Evolutionary conservation across 2,797 vertebrate genomes (phyloP), one percentile per base, ranked within the genome.

Genomic region (Petrocephalus schoutedeni): DNA sequence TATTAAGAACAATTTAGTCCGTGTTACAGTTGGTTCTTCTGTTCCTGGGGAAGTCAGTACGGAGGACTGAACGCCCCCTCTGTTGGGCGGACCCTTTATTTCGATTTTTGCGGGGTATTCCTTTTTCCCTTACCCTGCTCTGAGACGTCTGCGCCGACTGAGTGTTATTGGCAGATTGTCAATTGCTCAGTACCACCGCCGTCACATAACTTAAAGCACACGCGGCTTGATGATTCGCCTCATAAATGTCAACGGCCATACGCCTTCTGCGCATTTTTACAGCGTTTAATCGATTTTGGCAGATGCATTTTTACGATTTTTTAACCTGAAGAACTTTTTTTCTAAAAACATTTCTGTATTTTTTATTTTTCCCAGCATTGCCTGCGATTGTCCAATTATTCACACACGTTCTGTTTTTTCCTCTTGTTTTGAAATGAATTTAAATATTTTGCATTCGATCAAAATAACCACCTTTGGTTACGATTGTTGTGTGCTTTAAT

Each of bases 101-200:
- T 80, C 57, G 89, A 89, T 90, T 88, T 28, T 89, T 89, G 89
- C 89, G 64, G 91, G 28, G 16, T 89, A 89, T 89, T 90, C 91
- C 61, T 59, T 86, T 58, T 58, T 6, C 89, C 88, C 51, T 53
- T 54, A 51, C 51, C 51, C 80, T 23, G 88, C 77, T 53, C 89
- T 91, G 93, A 94, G 95, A 94, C 94, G 93, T 93, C 92, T 90
- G 93, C 93, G 91, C 28, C 64, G 64, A 71, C 94, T 95, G 95
- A 96, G 94, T 95, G 95, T 94, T 95, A 93, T 93, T 96, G 96
- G 95, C 96, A 95, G 94, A 89, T 94, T 95, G 95, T 96, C 95
- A 96, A 95, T 96, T 95, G 94, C 93, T 95, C 92, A 92, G 93
- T 93, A 92, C 77, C 94, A 92, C 95, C 94, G 94, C 94, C 94